Base-by-base conservation (phyloP, 2,888 invertebrate species). In the Scaptomyza parva region DNA sequence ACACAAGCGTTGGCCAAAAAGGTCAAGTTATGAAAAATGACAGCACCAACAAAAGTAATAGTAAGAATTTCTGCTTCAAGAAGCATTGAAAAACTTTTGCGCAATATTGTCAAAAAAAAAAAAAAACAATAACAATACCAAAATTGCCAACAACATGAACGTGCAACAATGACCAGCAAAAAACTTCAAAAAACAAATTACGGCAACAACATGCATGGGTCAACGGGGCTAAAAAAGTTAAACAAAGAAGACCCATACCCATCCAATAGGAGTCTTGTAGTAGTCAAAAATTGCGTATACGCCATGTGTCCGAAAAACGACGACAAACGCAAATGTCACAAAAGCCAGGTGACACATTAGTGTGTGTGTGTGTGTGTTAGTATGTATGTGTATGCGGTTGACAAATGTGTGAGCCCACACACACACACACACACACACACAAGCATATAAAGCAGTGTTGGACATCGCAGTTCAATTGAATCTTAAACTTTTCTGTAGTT, bases 21-120 rank as follows among this genome's bases (percentile, higher is more conserved):
- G 87, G 81, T 78, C 87, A 82, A 78, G 68, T 70, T 72, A 72
- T 78, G 83, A 85, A 81, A 79, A 78, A 81, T 68, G 63, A 51
- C 53, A 73, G 26, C 24, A 48, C 14, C 61, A 52, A 44, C 26
- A 44, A 47, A 71, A 52, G 53, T 45, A 60, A 65, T 70, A 45
- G 60, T 51, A 30, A 66, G 54, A 76, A 65, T 63, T 77, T 63
- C 53, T 48, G 74, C 64, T 59, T 58, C 63, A 39, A 41, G 54
- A 45, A 54, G 51, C 70, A 79, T 63, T 81, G 64, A 28, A 66
- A 75, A 76, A 68, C 59, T 63, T 72, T 76, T 20, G 11, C 14
- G 48, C 63, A 70, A 64, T 66, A 66, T 74, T 58, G 50, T 24
- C 33, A 53, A 51, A 40, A 50, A 44, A 20, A 11, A 48, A 20